phyloP scores from a whole-genome alignment of 2,113 vertebrate species.

The Protobothrops mucrosquamatus region DNA sequence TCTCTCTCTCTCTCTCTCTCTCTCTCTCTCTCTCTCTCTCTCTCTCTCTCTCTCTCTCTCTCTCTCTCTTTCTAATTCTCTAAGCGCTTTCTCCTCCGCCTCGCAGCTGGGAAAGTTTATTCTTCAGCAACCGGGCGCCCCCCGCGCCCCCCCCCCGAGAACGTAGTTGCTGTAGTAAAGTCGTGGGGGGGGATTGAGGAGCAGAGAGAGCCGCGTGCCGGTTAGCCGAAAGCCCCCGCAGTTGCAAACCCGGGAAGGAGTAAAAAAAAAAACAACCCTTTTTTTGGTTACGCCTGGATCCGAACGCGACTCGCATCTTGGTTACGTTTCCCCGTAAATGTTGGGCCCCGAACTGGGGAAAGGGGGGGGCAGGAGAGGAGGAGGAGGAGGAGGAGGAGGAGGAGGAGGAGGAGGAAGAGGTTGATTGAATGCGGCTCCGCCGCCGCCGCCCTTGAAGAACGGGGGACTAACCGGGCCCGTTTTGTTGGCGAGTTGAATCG shows the following conservation, averaged over 20 bases:
- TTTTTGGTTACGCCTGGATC: neutral
- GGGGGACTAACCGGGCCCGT: neutral
- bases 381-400: neutral
- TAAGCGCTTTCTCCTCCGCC: no score
- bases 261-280: no score
- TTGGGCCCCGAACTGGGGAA: neutral
- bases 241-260: neutral
- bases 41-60: no score
- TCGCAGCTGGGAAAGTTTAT: no score
- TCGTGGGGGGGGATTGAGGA: no score
- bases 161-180: no score
- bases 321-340: neutral
- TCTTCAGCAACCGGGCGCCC: no score
- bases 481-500: neutral
- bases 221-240: neutral
- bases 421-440: neutral
- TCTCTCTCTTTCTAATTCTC: no score
- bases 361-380: neutral
- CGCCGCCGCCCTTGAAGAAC: neutral
- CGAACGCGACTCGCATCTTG: neutral
- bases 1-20: no score
- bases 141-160: no score
- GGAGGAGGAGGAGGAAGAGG: no score
- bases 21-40: no score
- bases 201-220: neutral